phyloP scores from a whole-genome alignment of 2,797 vertebrate species.

The Chelonia mydas region DNA sequence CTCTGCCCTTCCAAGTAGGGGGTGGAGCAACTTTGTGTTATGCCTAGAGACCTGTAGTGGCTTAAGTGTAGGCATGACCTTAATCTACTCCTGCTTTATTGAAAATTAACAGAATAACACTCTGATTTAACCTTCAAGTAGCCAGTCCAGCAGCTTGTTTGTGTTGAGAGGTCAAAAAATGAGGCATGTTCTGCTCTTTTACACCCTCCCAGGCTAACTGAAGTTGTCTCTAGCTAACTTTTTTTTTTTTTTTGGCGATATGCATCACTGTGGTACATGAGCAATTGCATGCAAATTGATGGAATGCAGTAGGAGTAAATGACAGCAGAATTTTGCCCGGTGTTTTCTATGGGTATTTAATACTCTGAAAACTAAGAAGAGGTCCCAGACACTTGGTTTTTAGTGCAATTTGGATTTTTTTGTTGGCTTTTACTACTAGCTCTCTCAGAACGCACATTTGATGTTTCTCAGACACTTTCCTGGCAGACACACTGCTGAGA shows the following conservation, averaged over 20 bases:
- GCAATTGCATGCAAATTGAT: not conserved
- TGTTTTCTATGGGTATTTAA: conserved; percentile 12
- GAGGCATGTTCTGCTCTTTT: not conserved
- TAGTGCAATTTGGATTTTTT: conserved; percentile 52
- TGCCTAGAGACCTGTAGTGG: not conserved
- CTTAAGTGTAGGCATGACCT: not conserved
- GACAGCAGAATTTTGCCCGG: not conserved
- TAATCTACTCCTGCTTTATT: not conserved
- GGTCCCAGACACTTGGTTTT: not conserved
- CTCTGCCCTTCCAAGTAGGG: not conserved
- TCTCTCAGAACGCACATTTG: not conserved
- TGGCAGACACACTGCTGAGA: not conserved
- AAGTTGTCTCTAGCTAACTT: not conserved
- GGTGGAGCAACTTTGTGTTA: not conserved
- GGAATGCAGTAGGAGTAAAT: not conserved
- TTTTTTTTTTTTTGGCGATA: no score
- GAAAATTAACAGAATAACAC: not conserved
- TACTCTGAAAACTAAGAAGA: not conserved
- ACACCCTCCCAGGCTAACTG: not conserved
- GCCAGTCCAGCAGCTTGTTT: not conserved
- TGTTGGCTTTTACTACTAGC: not conserved
- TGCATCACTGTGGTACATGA: not conserved
- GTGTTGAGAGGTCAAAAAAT: not conserved
- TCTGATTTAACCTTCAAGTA: not conserved
- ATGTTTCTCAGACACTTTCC: conserved; percentile 29